Percentiles rank a stretch among this genome's conserved stretches.
Evolutionary conservation across 2,797 vertebrate genomes (phyloP).

Genomic region (Dipus sagitta): DNA sequence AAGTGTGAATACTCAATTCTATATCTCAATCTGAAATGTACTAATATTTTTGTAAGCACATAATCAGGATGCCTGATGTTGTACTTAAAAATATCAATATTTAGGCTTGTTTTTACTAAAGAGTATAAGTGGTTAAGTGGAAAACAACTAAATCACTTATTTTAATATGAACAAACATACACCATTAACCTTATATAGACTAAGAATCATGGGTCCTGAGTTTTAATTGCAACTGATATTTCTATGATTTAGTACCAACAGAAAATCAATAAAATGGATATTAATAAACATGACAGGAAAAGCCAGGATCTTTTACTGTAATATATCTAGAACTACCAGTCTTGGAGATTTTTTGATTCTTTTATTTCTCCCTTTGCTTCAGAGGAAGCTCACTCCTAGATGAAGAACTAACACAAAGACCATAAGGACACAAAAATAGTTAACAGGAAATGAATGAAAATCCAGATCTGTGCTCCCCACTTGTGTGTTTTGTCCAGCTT

Average conservation of each 20-base stretch:
- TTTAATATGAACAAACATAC: neutral
- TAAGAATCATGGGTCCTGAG: neutral
- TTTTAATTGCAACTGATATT: slow-evolving; percentile 19
- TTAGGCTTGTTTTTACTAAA: neutral
- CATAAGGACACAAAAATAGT: neutral
- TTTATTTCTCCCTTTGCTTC: neutral
- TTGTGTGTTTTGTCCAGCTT: slow-evolving; percentile 13
- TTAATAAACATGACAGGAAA: slow-evolving; percentile 16
- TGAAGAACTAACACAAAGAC: neutral
- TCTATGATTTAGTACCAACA: neutral
- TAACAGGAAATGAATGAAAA: slow-evolving; percentile 34
- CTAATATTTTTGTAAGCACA: neutral
- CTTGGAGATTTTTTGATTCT: neutral
- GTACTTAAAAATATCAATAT: neutral
- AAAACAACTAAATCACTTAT: slow-evolving; percentile 1
- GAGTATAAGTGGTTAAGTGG: neutral
- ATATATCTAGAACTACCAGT: slow-evolving; percentile 36
- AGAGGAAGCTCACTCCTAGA: slow-evolving; percentile 41
- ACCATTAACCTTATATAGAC: neutral
- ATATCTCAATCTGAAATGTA: slow-evolving; percentile 35
- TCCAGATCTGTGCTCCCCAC: neutral
- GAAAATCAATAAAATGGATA: neutral
- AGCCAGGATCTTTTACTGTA: neutral
- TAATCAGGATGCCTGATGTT: neutral
- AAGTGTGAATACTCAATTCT: neutral